Conservation (phyloP, 2,113 vertebrate genomes). For the Solea solea region DNA sequence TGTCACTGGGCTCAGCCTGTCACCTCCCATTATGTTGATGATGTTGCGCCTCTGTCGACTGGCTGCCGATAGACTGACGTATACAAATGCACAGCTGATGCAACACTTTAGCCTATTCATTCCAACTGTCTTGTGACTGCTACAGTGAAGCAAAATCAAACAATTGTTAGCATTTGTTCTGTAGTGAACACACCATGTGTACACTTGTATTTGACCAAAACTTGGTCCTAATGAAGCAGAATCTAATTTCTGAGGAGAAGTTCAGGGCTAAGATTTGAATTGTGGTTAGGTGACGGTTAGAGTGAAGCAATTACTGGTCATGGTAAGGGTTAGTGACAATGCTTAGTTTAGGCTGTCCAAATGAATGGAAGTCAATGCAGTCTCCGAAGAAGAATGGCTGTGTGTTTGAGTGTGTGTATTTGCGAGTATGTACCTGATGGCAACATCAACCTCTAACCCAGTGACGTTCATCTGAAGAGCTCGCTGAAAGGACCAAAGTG, state of each 20-base stretch:
- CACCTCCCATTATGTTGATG: conserved; percentile 34
- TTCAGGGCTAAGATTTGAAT: too few species aligned
- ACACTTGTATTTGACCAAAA: too few species aligned
- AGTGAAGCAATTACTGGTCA: too few species aligned
- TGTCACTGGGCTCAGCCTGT: conserved; percentile 30
- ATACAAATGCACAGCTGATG: not conserved
- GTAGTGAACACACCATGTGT: too few species aligned
- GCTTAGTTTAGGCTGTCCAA: too few species aligned
- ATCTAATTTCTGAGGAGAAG: too few species aligned
- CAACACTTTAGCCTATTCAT: not conserved
- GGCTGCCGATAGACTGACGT: conserved; percentile 11
- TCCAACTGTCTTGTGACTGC: not conserved
- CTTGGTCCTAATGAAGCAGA: too few species aligned
- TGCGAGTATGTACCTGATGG: conserved; percentile 84
- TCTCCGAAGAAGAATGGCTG: not conserved
- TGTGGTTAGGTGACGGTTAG: too few species aligned
- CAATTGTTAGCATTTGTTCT: too few species aligned
- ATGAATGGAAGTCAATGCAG: too few species aligned
- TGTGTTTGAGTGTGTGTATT: not conserved
- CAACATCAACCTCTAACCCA: conserved; percentile 90
- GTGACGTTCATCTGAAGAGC: conserved; percentile 89
- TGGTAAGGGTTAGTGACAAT: too few species aligned
- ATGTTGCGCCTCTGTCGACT: conserved; percentile 61
- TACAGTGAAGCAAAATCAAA: too few species aligned
- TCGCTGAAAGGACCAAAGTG: conserved; percentile 93